Base-by-base conservation (phyloP, 2,888 invertebrate species). In the Conchocele bisecta region DNA sequence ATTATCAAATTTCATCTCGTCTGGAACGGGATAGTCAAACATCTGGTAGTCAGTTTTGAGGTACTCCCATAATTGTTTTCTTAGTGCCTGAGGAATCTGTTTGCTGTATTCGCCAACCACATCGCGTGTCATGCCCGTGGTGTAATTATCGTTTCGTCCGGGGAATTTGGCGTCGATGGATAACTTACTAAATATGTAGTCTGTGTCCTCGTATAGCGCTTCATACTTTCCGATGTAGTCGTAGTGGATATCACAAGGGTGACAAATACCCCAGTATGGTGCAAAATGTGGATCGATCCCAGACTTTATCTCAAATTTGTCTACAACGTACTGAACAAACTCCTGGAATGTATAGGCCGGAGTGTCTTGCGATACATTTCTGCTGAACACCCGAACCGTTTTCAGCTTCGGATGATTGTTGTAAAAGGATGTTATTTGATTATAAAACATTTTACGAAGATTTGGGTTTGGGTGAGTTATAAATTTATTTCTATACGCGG, bases 201-300 rank as follows among this genome's bases (percentile, higher is more conserved):
- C 92, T 0, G 96, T 94, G 88, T 98, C 98, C 86, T 95, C 95
- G 33, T 95, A 92, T 7, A 97, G 91, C 0, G 95, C 96, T 89
- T 97, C 97, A 91, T 96, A 96, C 92, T 96, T 96, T 85, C 97
- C 97, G 78, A 97, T 94, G 88, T 97, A 94, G 88, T 96, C 95
- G 90, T 97, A 98, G 87, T 95, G 95, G 76, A 98, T 94, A 26
- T 93, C 92, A 89, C 98, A 98, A 0, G 98, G 98, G 88, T 95
- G 94, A 89, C 98, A 98, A 53, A 98, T 92, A 60, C 94, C 94
- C 68, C 94, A 93, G 78, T 96, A 95, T 0, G 96, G 95, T 85
- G 94, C 94, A 97, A 98, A 98, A 87, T 98, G 98, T 87, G 97
- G 97, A 89, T 98, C 98, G 0, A 92, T 46, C 61, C 83, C 63